Conservation (phyloP, 37 sponge, comb jelly and placozoan species). For the Amphimedon queenslandica region DNA sequence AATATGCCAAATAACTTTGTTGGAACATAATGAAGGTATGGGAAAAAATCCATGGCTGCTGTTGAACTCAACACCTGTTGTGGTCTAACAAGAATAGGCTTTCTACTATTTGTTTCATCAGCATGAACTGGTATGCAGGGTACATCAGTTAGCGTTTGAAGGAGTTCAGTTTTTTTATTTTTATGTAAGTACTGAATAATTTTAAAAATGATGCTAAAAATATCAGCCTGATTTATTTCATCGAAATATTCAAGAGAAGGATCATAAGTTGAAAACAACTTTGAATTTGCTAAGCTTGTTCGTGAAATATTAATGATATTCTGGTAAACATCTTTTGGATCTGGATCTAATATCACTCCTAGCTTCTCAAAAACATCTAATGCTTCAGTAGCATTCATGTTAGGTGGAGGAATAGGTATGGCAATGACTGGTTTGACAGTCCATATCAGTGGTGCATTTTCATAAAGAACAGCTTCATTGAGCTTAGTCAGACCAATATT, state of each 20-base stretch:
- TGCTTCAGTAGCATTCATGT: not conserved
- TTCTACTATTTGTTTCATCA: not conserved
- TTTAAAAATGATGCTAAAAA: constrained; percentile 4
- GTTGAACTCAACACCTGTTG: constrained; percentile 15
- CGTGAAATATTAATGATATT: constrained; percentile 30
- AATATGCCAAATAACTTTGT: not conserved
- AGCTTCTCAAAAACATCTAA: not conserved
- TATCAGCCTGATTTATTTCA: not conserved
- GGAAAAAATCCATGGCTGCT: constrained; percentile 5
- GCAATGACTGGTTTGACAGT: constrained; percentile 41
- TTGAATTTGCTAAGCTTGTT: constrained; percentile 1
- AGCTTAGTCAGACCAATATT: not conserved
- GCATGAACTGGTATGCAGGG: constrained; percentile 41
- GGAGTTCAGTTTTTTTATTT: not conserved
- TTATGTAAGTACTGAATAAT: constrained; percentile 6
- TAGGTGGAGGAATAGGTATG: not conserved
- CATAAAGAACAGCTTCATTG: not conserved
- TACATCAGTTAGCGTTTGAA: not conserved
- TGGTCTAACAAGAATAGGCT: not conserved
- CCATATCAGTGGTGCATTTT: constrained; percentile 24
- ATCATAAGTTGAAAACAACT: constrained; percentile 24
- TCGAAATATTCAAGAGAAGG: not conserved
- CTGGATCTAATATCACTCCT: not conserved
- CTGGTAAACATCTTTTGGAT: constrained; percentile 23
- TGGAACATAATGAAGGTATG: constrained; percentile 35